These are phyloP conservation scores for Irena cyanogastra DNA, from an alignment of 2,113 vertebrate genomes.

Conservation along the genomic window DNA sequence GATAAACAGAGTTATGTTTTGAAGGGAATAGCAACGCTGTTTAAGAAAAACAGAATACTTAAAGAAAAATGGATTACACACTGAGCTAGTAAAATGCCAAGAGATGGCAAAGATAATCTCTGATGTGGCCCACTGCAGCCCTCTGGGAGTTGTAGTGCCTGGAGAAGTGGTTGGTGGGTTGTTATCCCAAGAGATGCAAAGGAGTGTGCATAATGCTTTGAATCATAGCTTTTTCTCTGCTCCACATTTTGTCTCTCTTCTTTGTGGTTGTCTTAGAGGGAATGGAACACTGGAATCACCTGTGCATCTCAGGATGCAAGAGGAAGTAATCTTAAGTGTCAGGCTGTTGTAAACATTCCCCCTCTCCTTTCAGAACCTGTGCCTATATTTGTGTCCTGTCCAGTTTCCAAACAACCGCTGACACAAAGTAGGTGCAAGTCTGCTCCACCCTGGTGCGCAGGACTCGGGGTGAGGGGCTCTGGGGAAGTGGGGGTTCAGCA, in stretches of 20 bases:
- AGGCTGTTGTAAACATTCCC: not conserved
- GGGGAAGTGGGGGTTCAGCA: not conserved
- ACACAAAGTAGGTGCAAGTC: not conserved
- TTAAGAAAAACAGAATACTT: not conserved
- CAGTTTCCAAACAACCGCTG: not conserved
- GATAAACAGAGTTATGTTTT: not conserved
- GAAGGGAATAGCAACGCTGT: not conserved
- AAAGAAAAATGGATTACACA: not conserved
- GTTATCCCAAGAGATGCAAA: not conserved
- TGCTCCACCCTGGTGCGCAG: rapidly evolving
- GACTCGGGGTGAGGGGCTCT: not conserved
- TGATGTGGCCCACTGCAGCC: not conserved
- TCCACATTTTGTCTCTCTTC: not conserved
- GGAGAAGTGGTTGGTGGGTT: not conserved
- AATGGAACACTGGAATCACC: not conserved
- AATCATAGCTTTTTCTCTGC: not conserved
- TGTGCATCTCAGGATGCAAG: not conserved
- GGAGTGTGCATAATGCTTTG: not conserved
- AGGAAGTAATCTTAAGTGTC: not conserved
- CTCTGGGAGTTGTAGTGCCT: rapidly evolving
- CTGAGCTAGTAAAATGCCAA: not conserved
- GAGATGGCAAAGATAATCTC: not conserved
- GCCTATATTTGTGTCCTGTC: not conserved
- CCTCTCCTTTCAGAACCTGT: not conserved
- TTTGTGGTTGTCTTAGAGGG: not conserved